These are phyloP conservation scores for Strongylocentrotus purpuratus DNA, from an alignment of 35 echinoderm and acorn worm species.

Conservation along the genomic window DNA sequence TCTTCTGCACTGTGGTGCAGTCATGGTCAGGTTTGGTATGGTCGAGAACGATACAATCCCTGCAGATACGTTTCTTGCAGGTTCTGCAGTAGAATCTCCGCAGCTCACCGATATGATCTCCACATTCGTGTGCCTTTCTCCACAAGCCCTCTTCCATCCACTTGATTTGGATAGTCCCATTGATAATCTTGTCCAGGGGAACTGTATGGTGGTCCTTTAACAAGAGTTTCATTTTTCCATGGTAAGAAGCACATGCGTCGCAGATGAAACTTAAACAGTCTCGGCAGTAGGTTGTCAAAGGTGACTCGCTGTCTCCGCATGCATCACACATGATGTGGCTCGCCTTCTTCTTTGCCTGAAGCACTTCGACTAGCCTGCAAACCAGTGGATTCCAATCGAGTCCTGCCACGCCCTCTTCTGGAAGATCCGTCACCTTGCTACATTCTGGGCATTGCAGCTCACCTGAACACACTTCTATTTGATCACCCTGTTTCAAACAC, in stretches of 20 bases:
- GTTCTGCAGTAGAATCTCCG: neutral
- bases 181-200: neutral
- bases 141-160: neutral
- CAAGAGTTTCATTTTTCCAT: neutral
- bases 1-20: neutral
- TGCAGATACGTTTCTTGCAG: neutral
- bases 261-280: neutral
- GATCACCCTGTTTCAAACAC: neutral
- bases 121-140: neutral
- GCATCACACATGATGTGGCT: neutral
- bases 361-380: neutral
- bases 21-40: conserved; percentile 7
- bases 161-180: neutral
- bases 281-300: neutral
- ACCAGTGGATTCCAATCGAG: neutral
- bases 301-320: neutral
- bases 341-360: neutral
- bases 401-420: conserved; percentile 14
- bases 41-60: neutral
- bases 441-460: neutral
- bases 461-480: neutral
- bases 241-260: neutral
- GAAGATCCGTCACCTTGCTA: neutral
- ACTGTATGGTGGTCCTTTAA: neutral
- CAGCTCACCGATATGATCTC: neutral